A percentile compares a stretch with the other conserved stretches of the same genome.
Evolutionary conservation across 1,140 invertebrate species (phyloP).

Genomic region (Asobara japonica): DNA sequence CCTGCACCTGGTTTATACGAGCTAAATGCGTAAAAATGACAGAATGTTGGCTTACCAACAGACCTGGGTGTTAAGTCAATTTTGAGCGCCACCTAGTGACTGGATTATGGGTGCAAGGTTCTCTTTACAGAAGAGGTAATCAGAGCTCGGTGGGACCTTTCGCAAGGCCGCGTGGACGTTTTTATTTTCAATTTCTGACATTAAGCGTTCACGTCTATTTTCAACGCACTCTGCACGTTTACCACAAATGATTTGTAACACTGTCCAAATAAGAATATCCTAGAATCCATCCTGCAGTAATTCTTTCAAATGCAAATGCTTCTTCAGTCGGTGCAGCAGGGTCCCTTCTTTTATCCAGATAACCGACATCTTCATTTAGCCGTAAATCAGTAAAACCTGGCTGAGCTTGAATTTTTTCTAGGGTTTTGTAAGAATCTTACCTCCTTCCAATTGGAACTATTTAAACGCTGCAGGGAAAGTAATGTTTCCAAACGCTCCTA

Average conservation of each 20-base stretch:
- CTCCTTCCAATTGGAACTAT: slow-evolving; percentile 24
- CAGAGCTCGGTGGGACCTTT: slow-evolving; percentile 38
- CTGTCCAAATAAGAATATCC: not conserved
- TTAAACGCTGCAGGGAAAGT: slow-evolving; percentile 23
- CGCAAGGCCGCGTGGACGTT: slow-evolving; percentile 39
- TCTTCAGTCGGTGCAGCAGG: not conserved
- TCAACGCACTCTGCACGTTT: slow-evolving; percentile 49
- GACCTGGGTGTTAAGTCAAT: slow-evolving; percentile 42
- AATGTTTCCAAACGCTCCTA: slow-evolving; percentile 3
- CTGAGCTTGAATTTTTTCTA: slow-evolving; percentile 23
- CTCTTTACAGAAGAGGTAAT: slow-evolving; percentile 43
- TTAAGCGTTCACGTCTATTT: slow-evolving; percentile 39
- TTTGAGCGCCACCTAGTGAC: slow-evolving; percentile 40
- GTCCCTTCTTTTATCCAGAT: slow-evolving; percentile 31
- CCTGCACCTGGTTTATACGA: not conserved
- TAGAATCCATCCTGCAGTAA: not conserved
- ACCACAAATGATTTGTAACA: slow-evolving; percentile 46
- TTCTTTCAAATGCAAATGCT: not conserved
- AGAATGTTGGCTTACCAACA: too few species aligned
- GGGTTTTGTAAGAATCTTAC: slow-evolving; percentile 23
- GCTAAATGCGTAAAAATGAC: slow-evolving; percentile 27
- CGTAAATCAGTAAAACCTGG: slow-evolving; percentile 34
- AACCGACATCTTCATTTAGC: slow-evolving; percentile 38
- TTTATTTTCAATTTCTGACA: slow-evolving; percentile 36
- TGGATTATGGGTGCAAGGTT: slow-evolving; percentile 39